These are phyloP conservation scores for Nasonia vitripennis DNA, from an alignment of 1,140 invertebrate species.

Conservation along the genomic window DNA sequence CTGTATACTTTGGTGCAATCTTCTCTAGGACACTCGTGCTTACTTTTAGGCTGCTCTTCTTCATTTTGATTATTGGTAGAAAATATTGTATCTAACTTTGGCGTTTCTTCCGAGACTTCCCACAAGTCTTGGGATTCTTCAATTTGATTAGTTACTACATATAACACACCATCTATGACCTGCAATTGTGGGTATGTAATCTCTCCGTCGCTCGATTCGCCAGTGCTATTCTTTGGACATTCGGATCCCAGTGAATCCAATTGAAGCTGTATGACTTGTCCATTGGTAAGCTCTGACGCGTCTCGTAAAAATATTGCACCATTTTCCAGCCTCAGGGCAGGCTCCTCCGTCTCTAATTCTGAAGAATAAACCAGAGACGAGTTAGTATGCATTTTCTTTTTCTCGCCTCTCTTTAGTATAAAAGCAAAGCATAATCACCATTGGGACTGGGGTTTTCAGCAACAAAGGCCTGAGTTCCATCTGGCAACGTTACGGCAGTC, in stretches of 20 bases:
- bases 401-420: too few species aligned
- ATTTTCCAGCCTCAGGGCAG: constrained; percentile 56
- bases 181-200: constrained; percentile 62
- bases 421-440: constrained; percentile 52
- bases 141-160: constrained; percentile 62
- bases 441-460: constrained; percentile 60
- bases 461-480: constrained; percentile 69
- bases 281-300: constrained; percentile 59
- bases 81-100: constrained; percentile 61
- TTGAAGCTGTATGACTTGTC: constrained; percentile 63
- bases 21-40: constrained; percentile 73
- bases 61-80: constrained; percentile 59
- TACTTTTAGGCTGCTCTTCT: constrained; percentile 57
- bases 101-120: constrained; percentile 62
- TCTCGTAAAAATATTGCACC: constrained; percentile 63
- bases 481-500: constrained; percentile 67
- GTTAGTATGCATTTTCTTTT: background rate
- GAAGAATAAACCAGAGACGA: constrained; percentile 12
- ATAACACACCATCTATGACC: constrained; percentile 65
- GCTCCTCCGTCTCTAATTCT: constrained; percentile 57
- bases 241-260: constrained; percentile 56
- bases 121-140: constrained; percentile 60
- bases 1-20: constrained; percentile 77
- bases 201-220: constrained; percentile 54
- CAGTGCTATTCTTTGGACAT: constrained; percentile 55